phyloP scores from a whole-genome alignment of 2,797 vertebrate genomes.

The Emydoidea blandingii region DNA sequence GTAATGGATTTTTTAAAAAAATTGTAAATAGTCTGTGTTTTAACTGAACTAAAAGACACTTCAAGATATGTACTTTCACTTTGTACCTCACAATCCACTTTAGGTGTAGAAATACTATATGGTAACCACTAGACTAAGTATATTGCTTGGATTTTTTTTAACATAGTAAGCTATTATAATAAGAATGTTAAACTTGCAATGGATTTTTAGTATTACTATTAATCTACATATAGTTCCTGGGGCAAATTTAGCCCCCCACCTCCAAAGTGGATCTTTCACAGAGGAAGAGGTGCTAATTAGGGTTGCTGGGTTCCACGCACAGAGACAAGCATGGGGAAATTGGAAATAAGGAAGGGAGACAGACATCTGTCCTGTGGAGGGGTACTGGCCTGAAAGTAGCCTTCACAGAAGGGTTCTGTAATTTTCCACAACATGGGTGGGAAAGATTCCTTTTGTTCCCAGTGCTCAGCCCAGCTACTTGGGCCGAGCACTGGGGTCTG shows the following conservation, averaged over 20 bases:
- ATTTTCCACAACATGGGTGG: not conserved
- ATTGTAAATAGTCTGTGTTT: not conserved
- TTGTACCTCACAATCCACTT: conserved; percentile 8
- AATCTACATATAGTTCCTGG: not conserved
- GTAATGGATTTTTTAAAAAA: not conserved
- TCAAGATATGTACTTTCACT: not conserved
- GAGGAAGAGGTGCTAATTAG: not conserved
- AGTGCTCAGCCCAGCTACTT: not conserved
- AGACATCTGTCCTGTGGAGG: not conserved
- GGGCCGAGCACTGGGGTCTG: not conserved
- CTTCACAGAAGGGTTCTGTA: conserved; percentile 10
- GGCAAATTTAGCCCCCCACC: conserved; percentile 4
- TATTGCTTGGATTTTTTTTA: conserved; percentile 35
- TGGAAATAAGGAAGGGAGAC: not conserved
- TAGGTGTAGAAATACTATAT: conserved; percentile 22
- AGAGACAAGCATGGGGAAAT: not conserved
- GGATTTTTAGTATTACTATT: conserved; percentile 32
- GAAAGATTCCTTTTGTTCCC: conserved; percentile 2
- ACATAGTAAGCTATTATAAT: not conserved
- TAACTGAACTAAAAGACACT: not conserved
- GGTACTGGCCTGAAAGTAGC: not conserved
- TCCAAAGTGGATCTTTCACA: not conserved
- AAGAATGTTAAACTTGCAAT: conserved; percentile 21
- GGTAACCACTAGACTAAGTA: conserved; percentile 8
- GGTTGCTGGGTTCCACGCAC: not conserved